Percentiles rank a stretch among this genome's conserved stretches.
Evolutionary conservation across 2,113 vertebrate genomes (phyloP).

Genomic region (Podarcis muralis): DNA sequence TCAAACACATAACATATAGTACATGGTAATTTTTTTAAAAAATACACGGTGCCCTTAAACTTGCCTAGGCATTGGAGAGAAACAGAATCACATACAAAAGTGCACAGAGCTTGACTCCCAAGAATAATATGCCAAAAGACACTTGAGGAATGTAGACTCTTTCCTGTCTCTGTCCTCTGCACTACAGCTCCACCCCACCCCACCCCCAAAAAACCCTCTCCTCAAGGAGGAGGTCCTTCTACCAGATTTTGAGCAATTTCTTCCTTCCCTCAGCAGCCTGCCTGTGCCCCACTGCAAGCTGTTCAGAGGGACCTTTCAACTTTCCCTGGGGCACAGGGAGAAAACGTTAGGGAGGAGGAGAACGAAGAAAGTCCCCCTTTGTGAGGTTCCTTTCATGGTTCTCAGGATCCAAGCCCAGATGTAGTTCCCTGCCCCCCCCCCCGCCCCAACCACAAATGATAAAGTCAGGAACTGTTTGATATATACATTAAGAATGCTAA

Average conservation of each 20-base stretch:
- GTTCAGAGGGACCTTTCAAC: background rate
- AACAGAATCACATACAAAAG: background rate
- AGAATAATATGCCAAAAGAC: background rate
- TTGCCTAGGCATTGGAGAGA: background rate
- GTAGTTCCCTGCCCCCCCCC: background rate
- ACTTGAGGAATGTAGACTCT: too few species aligned
- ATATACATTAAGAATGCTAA: background rate
- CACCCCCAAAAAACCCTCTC: background rate
- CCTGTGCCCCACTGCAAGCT: background rate
- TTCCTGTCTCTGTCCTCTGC: background rate
- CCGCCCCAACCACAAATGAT: background rate
- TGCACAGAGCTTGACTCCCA: background rate
- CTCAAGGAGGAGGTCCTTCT: background rate
- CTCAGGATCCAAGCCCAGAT: background rate
- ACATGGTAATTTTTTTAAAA: background rate
- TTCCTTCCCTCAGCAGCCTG: background rate
- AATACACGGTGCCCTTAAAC: background rate
- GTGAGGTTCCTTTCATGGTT: background rate
- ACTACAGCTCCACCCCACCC: background rate
- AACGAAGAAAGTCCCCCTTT: too few species aligned
- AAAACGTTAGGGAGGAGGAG: too few species aligned
- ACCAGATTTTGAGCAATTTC: background rate
- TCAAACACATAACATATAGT: background rate
- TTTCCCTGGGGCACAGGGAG: background rate
- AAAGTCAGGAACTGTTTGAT: background rate